Percentiles rank a stretch among this genome's conserved stretches.
phyloP scores from a whole-genome alignment of 2,888 invertebrate genomes.

The Brachyptera putata region DNA sequence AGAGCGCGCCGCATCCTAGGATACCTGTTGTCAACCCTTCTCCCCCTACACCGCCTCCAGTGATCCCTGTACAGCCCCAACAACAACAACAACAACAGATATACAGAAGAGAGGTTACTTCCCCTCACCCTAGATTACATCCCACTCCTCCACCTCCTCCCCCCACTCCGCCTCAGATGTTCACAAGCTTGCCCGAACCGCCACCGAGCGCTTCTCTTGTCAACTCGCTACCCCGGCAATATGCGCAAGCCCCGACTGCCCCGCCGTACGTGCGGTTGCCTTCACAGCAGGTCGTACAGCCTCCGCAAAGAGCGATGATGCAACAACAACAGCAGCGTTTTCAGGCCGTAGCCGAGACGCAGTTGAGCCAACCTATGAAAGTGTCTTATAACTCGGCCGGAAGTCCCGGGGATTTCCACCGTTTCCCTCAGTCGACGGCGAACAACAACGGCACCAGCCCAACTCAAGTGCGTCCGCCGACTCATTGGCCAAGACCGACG shows the following conservation, averaged over 20 bases:
- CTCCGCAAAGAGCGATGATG: background rate
- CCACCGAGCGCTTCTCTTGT: conserved; percentile 8
- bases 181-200: conserved; percentile 10
- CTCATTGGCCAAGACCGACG: background rate
- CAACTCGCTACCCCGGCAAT: conserved; percentile 34
- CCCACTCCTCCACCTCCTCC: conserved; percentile 21
- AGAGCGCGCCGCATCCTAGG: conserved; percentile 2
- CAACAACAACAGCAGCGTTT: conserved; percentile 30
- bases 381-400: background rate
- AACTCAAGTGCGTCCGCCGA: background rate
- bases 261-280: conserved; percentile 36
- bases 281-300: conserved; percentile 29
- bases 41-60: conserved; percentile 30
- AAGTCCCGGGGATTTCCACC: background rate
- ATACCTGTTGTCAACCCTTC: conserved; percentile 20
- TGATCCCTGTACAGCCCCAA: background rate
- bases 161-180: conserved; percentile 25
- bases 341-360: conserved; percentile 39
- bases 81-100: conserved; percentile 7
- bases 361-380: background rate
- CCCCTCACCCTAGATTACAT: conserved; percentile 24
- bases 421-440: conserved; percentile 7
- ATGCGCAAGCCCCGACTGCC: conserved; percentile 27
- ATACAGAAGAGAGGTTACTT: too few relatives aligned
- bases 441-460: background rate